Evolutionary conservation across 2,113 vertebrate genomes (phyloP), one percentile per base, ranked within the genome.

Genomic region (Parus major): DNA sequence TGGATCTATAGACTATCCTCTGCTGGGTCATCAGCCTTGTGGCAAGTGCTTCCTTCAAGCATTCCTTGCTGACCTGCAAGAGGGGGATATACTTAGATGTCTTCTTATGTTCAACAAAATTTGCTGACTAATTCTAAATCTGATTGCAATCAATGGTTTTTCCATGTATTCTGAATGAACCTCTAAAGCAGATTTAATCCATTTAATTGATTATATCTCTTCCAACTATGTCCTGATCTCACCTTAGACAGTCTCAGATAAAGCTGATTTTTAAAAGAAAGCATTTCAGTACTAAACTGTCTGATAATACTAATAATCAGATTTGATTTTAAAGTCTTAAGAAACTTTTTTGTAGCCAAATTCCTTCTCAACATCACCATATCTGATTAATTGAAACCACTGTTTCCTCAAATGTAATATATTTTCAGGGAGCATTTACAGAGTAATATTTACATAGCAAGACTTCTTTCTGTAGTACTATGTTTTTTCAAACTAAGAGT

Each of bases 401-500:
- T 15, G 9, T 59, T 69, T 69, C 28, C 39, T n/a, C n/a, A 82
- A 50, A 76, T 13, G 36, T 64, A 56, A 4, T 31, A n/a, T 56
- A 41, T 65, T 79, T 86, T 77, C 44, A 57, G 33, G 3, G 10
- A 68, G 2, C 11, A 72, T 60, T 65, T 72, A 27, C 7, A 60
- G 29, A 71, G 11, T n/a, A 28, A 19, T 46, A 66, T 69, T 55
- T 93, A 63, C 53, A 52, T 31, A 85, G 57, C 33, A 78, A 46
- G 60, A 70, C 31, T 72, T 14, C 47, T 15, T 91, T 95, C 27
- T 83, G 25, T 55, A 70, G 39, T 82, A 76, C 18, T 85, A 49
- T 65, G 36, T 56, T 71, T 93, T 93, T 88, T 49, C 53, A 84
- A n/a, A 82, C 81, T 77, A 95, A 89, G 41, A 84, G 33, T 88